phyloP scores from a whole-genome alignment of 2,113 vertebrate species.

The Corydoras sp. region DNA sequence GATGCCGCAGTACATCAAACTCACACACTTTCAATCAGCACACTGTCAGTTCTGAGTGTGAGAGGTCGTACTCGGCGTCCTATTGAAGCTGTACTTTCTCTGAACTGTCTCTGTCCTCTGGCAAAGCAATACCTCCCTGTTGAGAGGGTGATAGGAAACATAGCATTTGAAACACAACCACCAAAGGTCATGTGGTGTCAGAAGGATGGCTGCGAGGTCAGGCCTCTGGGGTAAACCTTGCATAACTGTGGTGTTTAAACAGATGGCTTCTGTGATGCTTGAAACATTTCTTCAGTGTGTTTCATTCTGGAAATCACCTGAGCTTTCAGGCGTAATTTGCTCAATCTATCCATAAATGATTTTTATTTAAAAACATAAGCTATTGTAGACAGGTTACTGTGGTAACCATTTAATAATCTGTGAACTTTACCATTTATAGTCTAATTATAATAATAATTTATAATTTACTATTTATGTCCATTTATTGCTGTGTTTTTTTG shows the following conservation, averaged over 20 bases:
- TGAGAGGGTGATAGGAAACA: slow-evolving; percentile 10
- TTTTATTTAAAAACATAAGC: too few relatives aligned
- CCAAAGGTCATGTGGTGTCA: slow-evolving; percentile 17
- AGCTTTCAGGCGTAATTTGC: too few relatives aligned
- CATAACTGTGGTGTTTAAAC: slow-evolving; percentile 34
- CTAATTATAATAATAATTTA: too few relatives aligned
- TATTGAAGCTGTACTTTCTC: not conserved
- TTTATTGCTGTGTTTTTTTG: too few relatives aligned
- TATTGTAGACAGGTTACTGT: too few relatives aligned
- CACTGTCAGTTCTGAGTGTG: not conserved
- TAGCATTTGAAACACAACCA: slow-evolving; percentile 26
- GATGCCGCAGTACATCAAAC: too few relatives aligned
- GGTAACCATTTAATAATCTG: too few relatives aligned
- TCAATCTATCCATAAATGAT: too few relatives aligned
- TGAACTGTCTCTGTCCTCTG: slow-evolving; percentile 4
- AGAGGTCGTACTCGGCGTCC: not conserved
- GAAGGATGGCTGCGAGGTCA: slow-evolving; percentile 25
- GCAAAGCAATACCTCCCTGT: slow-evolving; percentile 26
- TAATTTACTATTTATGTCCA: too few relatives aligned
- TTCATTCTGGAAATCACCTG: too few relatives aligned
- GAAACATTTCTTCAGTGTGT: slow-evolving; percentile 1
- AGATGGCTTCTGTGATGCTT: slow-evolving; percentile 39
- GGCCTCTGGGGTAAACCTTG: slow-evolving; percentile 21
- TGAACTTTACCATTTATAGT: too few relatives aligned
- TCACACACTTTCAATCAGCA: not conserved